Base-by-base conservation (phyloP, 2,113 vertebrate genomes). In the Phoxinus phoxinus region DNA sequence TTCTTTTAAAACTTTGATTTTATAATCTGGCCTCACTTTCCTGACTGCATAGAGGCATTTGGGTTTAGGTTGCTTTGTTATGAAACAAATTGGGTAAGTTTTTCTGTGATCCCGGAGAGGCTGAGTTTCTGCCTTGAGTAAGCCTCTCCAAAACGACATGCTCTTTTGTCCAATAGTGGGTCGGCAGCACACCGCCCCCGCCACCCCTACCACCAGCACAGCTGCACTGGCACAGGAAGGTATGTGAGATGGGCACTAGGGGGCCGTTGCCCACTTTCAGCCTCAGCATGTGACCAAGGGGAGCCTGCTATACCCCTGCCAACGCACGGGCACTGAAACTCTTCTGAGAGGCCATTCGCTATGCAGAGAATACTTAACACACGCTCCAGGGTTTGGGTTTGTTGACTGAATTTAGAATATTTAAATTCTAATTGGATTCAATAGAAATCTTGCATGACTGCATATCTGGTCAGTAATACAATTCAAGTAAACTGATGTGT, bases 161-260 rank as follows among this genome's bases (percentile, higher is more conserved):
- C 95, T 92, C 95, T 91, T 97, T 94, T 97, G 95, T 97, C 96
- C 95, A 94, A 93, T 97, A 97, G 96, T 97, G 96, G 97, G 96
- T 95, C 96, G 97, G 96, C 97, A 97, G 96, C 96, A 96, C 92
- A 97, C 97, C 93, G 96, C 95, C 94, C 97, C 97, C 95, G 96
- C 97, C 96, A 95, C 96, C 87, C 96, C 97, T 92, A 96, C 97
- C 94, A 96, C 96, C 96, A 97, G 96, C 94, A 96, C 96, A 88
- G 96, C 96, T 93, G 92, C 96, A 90, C 94, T 97, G 95, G 96
- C 96, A 90, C 96, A 97, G 96, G 96, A 97, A 97, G 97, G 97
- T 97, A 97, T 76, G 96, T 97, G 53, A 87, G 84, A 73, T 63
- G 84, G 46, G 65, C 35, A 73, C 27, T 44, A 93, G 92, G 83